Base-by-base conservation (phyloP, 2,113 vertebrate species). In the Rhadina sibilatrix region DNA sequence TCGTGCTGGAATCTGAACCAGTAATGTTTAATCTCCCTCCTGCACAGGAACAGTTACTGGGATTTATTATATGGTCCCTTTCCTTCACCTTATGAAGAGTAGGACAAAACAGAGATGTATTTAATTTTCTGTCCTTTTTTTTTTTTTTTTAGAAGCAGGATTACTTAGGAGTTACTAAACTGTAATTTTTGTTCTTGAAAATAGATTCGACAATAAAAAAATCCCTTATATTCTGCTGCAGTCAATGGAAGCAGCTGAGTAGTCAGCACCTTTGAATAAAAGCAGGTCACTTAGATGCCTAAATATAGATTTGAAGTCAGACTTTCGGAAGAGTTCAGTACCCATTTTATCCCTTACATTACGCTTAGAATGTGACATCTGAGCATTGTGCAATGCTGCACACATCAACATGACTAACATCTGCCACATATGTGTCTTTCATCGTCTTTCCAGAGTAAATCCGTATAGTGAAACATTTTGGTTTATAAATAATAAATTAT, bases 261-360 rank as follows among this genome's bases (percentile, higher is more conserved):
- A 91, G 84, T 93, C 95, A 94, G 82, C 87, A 93, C 38, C 82
- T 96, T 89, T 91, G 87, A 90, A 72, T 46, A 94, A 89, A 96
- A 94, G 50, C 78, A 94, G 90, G 93, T 93, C 90, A 69, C 63
- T 90, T 80, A 74, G 56, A 50, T 88, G 50, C 82, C 92, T 95
- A 96, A 95, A 94, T 96, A 90, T 91, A 96, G 93, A 77, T 63
- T 83, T 91, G 82, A 90, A 96, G 68, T 85, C 70, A 96, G 87
- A 66, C 80, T 96, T 96, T 86, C 5, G 4, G 59, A 72, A 74
- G 52, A 94, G 63, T 72, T 96, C 54, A 19, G 63, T 80, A 74
- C 46, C 42, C 13, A 11, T 90, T 93, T 88, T 88, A 38, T 87
- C 77, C 84, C 38, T 87, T 85, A 59, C 15, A 12, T 85, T 93